Percentiles rank a stretch among this genome's conserved stretches.
Evolutionary conservation across 2,888 invertebrate species (phyloP).

Genomic region (Ophion ventricosus): DNA sequence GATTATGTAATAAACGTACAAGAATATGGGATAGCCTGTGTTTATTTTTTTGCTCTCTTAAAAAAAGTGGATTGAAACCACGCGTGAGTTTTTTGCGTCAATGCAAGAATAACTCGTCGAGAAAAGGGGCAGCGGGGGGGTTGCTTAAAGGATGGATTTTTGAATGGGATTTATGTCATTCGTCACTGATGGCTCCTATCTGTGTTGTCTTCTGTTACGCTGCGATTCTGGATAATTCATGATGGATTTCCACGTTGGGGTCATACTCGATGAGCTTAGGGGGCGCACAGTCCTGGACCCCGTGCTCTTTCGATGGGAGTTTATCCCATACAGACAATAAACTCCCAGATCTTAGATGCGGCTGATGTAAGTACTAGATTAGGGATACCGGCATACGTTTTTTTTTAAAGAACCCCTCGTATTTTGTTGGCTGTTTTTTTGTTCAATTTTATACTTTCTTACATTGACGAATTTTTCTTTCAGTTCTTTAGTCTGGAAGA

Average conservation of each 20-base stretch:
- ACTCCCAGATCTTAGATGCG: conserved; percentile 93
- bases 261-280: conserved; percentile 85
- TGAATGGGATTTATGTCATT: conserved; percentile 4
- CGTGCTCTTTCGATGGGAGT: conserved; percentile 95
- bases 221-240: conserved; percentile 84
- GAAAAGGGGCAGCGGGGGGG: neutral
- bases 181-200: conserved; percentile 77
- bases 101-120: conserved; percentile 30
- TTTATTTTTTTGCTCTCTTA: conserved; percentile 30
- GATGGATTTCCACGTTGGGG: conserved; percentile 83
- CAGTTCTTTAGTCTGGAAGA: conserved; percentile 25
- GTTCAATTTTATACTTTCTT: neutral
- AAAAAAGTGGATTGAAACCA: conserved; percentile 26
- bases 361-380: conserved; percentile 91
- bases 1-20: conserved; percentile 29
- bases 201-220: conserved; percentile 85
- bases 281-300: conserved; percentile 96
- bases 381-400: conserved; percentile 32
- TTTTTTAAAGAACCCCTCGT: neutral
- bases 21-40: conserved; percentile 14
- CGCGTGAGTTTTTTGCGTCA: conserved; percentile 11
- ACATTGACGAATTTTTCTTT: neutral
- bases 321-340: conserved; percentile 94
- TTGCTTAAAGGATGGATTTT: conserved; percentile 21
- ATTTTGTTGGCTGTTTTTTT: conserved; percentile 25